Evolutionary conservation across 1,140 invertebrate genomes (phyloP), one percentile per base, ranked within the genome.

Genomic region (Zaprionus kolodkinae): DNA sequence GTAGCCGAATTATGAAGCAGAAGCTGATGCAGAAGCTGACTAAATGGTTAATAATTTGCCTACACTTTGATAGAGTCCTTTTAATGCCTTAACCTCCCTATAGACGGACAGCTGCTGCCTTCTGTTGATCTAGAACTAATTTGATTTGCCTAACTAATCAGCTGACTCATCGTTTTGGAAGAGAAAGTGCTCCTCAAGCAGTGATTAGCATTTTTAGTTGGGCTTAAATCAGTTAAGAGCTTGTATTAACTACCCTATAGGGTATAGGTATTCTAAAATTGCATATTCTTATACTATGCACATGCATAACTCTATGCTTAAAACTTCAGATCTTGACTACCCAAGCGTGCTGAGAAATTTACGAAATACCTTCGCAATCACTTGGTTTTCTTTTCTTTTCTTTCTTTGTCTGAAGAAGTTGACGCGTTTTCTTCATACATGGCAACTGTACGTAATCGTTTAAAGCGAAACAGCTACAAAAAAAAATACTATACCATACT

Each of bases 391-490:
- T 85, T 76, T 5, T 45, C 67, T 85, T 76, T 85, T 72, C 17
- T 4, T 7, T 43, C 13, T 27, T 10, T 30, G 38, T n/a, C 25
- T 2, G n/a, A 45, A 6, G 12, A 27, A 63, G 38, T 61, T 61
- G 45, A 38, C 72, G 66, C 76, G 87, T 30, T 87, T 87, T 87
- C 80, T 82, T 35, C 83, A 87, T 30, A 30, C 83, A 87, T 30
- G 6, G 27, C 82, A 82, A 35, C 84, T 89, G 88, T 72, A 84
- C 80, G 78, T 89, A 88, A 84, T 80, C 84, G 84, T 85, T 88
- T 88, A 81, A 88, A 84, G 78, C 80, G 78, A 81, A 81, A 88
- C 80, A 84, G 89, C 81, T 80, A 78, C 78, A 88, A 89, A 81
- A 88, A 88, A 87, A 88, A 30, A 30, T 89, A 85, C 88, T 40